Evolutionary conservation across 2,797 vertebrate genomes (phyloP), one percentile per base, ranked within the genome.

Genomic region (Synaphobranchus kaupii): DNA sequence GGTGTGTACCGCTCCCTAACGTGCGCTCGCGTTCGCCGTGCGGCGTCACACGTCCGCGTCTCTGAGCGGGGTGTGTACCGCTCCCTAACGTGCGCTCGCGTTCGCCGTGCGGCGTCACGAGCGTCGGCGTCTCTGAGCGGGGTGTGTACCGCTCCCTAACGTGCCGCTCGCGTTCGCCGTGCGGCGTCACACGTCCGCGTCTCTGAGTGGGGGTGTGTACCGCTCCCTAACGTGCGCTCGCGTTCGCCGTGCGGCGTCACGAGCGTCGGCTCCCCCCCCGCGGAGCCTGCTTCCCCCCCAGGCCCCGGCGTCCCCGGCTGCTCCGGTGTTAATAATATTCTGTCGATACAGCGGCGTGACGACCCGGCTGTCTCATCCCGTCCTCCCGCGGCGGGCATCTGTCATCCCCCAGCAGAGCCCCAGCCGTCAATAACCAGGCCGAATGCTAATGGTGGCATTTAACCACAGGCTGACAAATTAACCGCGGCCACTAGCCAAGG

Each of bases 371-470:
- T 92, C 93, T 94, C 94, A 94, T 96, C 95, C 95, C 95, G 94
- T 95, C 83, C 91, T 96, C 94, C 95, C 93, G 95, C 95, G 95
- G 95, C 95, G 95, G 95, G 95, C 97, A 97, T 97, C 96, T 96
- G 96, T 98, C 97, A 97, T 94, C 78, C 90, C 93, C 92, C 93
- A 91, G 93, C 94, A 95, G 93, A 84, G 89, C 94, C 96, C 95
- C 95, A 93, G 95, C 92, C 96, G 96, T 97, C 97, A 97, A 97
- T 98, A 97, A 95, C 93, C 92, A 94, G 94, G 93, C 96, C 95
- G 95, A 97, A 98, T 98, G 97, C 96, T 97, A 98, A 98, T 98
- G 95, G 97, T 96, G 96, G 95, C 94, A 94, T 93, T 96, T 94
- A 94, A 94, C 93, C 90, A 92, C 89, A 84, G 91, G 88, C 89